Evolutionary conservation across 64 coral and sea anemone species (phyloP).

Genomic region (Orbicella faveolata): DNA sequence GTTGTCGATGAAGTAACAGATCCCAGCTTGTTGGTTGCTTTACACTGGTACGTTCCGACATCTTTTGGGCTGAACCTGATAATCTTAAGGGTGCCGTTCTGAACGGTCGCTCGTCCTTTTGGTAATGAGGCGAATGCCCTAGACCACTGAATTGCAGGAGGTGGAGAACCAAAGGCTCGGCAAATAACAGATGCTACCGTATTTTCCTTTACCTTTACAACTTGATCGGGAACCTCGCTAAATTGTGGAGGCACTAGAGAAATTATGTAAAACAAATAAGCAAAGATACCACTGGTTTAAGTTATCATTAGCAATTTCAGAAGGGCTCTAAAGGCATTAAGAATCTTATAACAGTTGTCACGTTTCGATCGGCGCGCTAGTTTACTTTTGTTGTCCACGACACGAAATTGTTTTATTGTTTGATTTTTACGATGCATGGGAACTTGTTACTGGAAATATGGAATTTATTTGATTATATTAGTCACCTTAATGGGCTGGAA

Average conservation of each 20-base stretch:
- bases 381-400: too few species aligned
- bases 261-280: neutral
- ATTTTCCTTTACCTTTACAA: too few species aligned
- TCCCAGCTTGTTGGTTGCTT: slow-evolving; percentile 8
- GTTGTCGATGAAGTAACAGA: neutral
- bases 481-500: too few species aligned
- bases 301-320: too few species aligned
- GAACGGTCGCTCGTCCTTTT: neutral
- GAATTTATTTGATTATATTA: too few species aligned
- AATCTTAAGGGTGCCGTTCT: neutral
- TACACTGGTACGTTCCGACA: neutral
- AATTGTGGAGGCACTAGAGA: neutral
- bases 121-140: neutral
- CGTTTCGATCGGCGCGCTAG: too few species aligned
- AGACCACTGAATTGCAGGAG: neutral
- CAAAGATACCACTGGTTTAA: too few species aligned
- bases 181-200: neutral
- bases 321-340: too few species aligned
- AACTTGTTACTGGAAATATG: too few species aligned
- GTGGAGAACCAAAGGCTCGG: neutral
- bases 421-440: too few species aligned
- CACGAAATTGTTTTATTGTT: too few species aligned
- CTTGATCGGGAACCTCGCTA: neutral
- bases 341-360: too few species aligned
- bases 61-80: neutral